Percentiles rank a stretch among this genome's conserved stretches.
Evolutionary conservation across 2,888 invertebrate species (phyloP).

Genomic region (Entomobrya proxima): DNA sequence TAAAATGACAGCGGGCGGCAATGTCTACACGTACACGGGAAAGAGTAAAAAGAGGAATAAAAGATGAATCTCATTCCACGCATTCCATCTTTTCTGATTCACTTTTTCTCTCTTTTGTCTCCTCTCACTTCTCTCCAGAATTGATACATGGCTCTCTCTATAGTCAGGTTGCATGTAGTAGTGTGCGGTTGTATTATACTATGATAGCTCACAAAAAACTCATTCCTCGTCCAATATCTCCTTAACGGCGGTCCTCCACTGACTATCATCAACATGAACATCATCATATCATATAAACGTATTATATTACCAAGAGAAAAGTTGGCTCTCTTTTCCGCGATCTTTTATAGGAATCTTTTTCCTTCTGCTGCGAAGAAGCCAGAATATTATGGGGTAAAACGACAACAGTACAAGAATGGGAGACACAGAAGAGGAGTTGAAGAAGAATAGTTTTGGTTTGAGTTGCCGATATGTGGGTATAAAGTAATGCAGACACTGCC

Average conservation of each 20-base stretch:
- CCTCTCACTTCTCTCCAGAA: not conserved
- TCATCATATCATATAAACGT: conserved; percentile 25
- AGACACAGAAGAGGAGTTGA: not conserved
- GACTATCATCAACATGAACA: conserved; percentile 5
- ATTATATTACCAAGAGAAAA: conserved; percentile 38
- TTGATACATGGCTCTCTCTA: conserved; percentile 36
- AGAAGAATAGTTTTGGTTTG: conserved; percentile 36
- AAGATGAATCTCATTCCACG: conserved; percentile 28
- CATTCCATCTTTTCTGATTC: conserved; percentile 24
- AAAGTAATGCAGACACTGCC: not conserved
- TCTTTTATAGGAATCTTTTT: conserved; percentile 26
- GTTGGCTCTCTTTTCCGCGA: conserved; percentile 25
- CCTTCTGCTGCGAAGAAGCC: conserved; percentile 8
- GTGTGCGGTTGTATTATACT: too few relatives aligned
- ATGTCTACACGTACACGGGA: not conserved
- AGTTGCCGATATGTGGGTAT: not conserved
- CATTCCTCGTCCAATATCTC: conserved; percentile 15
- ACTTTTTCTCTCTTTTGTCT: not conserved
- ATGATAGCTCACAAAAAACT: not conserved
- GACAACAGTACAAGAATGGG: not conserved
- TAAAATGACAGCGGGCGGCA: conserved; percentile 38
- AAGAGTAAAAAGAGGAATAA: not conserved
- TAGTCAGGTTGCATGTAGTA: too few relatives aligned
- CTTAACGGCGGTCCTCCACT: conserved; percentile 24
- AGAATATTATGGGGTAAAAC: conserved; percentile 2